A percentile compares a stretch with the other conserved stretches of the same genome.
Conservation (phyloP, 2,113 vertebrate species). For the Mobula birostris region DNA sequence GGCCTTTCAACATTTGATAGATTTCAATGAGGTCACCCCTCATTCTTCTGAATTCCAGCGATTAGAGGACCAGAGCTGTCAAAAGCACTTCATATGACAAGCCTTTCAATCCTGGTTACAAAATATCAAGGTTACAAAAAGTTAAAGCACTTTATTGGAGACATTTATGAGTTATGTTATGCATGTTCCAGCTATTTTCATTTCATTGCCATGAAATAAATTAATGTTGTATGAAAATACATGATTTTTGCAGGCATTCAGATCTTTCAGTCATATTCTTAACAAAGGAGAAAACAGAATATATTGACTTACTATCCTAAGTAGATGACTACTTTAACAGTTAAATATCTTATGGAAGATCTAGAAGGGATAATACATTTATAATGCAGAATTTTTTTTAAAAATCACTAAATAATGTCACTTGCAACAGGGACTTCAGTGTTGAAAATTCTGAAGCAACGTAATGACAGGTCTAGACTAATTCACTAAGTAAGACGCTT, state of each 20-base stretch:
- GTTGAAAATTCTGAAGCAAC: neutral
- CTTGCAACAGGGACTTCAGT: neutral
- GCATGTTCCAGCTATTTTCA: neutral
- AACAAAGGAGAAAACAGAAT: neutral
- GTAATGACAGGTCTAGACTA: neutral
- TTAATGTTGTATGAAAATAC: neutral
- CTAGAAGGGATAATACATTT: neutral
- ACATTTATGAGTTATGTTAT: neutral
- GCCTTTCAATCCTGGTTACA: too few species aligned
- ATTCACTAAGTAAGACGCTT: neutral
- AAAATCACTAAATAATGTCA: slow-evolving; percentile 9
- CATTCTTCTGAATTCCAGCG: too few species aligned
- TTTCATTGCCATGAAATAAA: neutral
- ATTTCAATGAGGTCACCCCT: too few species aligned
- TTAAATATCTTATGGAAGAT: neutral
- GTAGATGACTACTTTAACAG: neutral
- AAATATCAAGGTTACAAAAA: too few species aligned
- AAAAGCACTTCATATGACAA: too few species aligned
- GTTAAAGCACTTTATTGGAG: too few species aligned
- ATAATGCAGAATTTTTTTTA: neutral
- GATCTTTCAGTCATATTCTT: neutral
- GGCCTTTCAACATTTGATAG: too few species aligned
- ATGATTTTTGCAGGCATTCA: neutral
- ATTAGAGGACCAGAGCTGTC: too few species aligned
- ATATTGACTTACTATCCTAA: neutral